A percentile compares a stretch with the other conserved stretches of the same genome.
Evolutionary conservation across 1,140 invertebrate species (phyloP).

Genomic region (Temnothorax nylanderi): DNA sequence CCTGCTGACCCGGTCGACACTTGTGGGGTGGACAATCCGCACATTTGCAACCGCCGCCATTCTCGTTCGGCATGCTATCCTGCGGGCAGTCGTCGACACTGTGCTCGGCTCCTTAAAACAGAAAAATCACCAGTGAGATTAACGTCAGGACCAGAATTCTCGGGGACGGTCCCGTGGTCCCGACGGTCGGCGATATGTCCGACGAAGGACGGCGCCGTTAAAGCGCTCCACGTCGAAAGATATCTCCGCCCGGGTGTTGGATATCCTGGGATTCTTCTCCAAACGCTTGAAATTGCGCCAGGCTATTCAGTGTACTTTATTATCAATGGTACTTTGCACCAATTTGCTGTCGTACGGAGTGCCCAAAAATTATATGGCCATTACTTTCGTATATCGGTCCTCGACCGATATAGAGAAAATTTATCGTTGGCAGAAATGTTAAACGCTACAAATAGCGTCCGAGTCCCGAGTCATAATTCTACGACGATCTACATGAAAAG

Average conservation of each 20-base stretch:
- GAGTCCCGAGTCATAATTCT: not conserved
- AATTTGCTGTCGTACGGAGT: not conserved
- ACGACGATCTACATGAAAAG: not conserved
- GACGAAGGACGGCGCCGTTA: slow-evolving; percentile 16
- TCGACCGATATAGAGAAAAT: slow-evolving; percentile 17
- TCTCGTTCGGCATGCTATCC: slow-evolving; percentile 66
- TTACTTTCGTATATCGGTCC: slow-evolving; percentile 11
- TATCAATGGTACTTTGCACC: slow-evolving; percentile 9
- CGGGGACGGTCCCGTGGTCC: not conserved
- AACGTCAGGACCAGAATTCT: slow-evolving; percentile 40
- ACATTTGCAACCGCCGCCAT: slow-evolving; percentile 64
- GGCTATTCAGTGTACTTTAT: slow-evolving; percentile 5
- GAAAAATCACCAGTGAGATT: slow-evolving; percentile 48
- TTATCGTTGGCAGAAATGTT: not conserved
- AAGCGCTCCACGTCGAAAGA: slow-evolving; percentile 16
- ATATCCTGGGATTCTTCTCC: not conserved
- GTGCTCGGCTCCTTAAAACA: slow-evolving; percentile 56
- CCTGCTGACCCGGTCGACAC: slow-evolving; percentile 60
- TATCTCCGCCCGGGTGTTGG: not conserved
- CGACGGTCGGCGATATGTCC: slow-evolving; percentile 28
- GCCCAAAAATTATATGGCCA: not conserved
- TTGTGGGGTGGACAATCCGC: slow-evolving; percentile 51
- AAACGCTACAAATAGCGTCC: too few species aligned
- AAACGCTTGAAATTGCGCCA: slow-evolving; percentile 16
- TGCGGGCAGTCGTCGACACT: slow-evolving; percentile 54